phyloP scores from a whole-genome alignment of 2,113 vertebrate genomes.

The Tauraco erythrolophus region DNA sequence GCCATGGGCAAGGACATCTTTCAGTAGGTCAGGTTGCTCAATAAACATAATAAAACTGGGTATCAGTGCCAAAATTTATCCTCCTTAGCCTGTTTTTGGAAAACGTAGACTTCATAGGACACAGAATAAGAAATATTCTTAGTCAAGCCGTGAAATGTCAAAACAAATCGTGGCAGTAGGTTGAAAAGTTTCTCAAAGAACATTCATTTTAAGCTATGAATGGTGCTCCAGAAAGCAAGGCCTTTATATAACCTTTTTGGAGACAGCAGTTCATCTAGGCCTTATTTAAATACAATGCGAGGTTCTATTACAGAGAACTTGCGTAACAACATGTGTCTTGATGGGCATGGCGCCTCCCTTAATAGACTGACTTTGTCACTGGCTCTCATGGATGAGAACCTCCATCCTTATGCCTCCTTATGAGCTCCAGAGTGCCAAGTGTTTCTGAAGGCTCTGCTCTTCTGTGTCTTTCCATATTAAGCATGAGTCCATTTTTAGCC shows the following conservation, averaged over 20 bases:
- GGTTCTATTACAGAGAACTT: neutral
- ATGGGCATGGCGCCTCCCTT: neutral
- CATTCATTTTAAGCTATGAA: neutral
- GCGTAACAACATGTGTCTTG: fast-evolving
- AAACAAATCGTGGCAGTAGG: neutral
- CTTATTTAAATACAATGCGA: neutral
- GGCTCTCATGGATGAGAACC: neutral
- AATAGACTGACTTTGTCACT: neutral
- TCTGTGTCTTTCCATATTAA: neutral
- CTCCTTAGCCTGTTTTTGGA: neutral
- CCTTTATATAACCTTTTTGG: neutral
- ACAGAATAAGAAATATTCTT: neutral
- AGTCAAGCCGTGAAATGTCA: neutral
- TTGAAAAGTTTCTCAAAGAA: neutral
- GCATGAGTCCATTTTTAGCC: no score
- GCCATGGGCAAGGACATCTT: neutral
- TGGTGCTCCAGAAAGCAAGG: neutral
- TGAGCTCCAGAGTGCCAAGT: neutral
- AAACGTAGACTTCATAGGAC: neutral
- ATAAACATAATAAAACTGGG: neutral
- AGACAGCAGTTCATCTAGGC: neutral
- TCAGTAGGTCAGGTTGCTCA: neutral
- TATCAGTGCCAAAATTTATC: neutral
- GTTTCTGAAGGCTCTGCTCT: neutral
- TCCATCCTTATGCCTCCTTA: fast-evolving